Base-by-base conservation (phyloP, 2,113 vertebrate species). In the Tetrax tetrax region DNA sequence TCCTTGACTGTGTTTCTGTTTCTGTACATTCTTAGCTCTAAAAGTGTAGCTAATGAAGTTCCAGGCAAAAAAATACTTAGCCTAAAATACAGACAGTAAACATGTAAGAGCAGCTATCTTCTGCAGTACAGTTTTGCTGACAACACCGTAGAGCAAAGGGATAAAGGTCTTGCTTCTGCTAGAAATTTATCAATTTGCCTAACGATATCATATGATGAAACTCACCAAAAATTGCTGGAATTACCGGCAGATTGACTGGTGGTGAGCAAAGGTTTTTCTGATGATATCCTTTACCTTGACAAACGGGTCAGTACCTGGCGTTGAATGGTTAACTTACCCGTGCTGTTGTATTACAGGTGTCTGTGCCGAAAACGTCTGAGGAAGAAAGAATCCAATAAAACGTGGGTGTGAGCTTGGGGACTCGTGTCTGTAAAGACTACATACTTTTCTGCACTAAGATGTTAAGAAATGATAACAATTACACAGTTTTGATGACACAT, bases 241-340 rank as follows among this genome's bases (percentile, higher is more conserved):
- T 99, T 99, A 99, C 99, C 98, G 98, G 90, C 98, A 99, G 99
- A 99, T 97, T 97, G 98, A 92, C 35, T 92, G 91, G 98, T 99
- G 98, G 97, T 99, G 99, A 99, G 53, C 24, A 81, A 85, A 9
- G 94, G 98, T 98, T 98, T 53, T 98, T 98, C 99, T 99, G 99
- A 99, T 87, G 97, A 90, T 98, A 88, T 92, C 97, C 41, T 24
- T 24, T 38, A 10, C 4, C 0, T 24, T 43, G 80, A 25, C 31
- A 29, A 31, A 12, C 19, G 12, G 19, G 1, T 54, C 51, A 17
- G 24, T 27, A 10, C 1, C 18, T 28, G 5, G 12, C 31, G 47
- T 18, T n/a, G 37, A n/a, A 14, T 29, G 14, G 5, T 38, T 54
- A 29, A 69, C 63, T 95, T n/a, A 89, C 1, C 29, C 4, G 1